Base-by-base conservation (phyloP, 2,888 invertebrate species). In the Hecatera dysodea region DNA sequence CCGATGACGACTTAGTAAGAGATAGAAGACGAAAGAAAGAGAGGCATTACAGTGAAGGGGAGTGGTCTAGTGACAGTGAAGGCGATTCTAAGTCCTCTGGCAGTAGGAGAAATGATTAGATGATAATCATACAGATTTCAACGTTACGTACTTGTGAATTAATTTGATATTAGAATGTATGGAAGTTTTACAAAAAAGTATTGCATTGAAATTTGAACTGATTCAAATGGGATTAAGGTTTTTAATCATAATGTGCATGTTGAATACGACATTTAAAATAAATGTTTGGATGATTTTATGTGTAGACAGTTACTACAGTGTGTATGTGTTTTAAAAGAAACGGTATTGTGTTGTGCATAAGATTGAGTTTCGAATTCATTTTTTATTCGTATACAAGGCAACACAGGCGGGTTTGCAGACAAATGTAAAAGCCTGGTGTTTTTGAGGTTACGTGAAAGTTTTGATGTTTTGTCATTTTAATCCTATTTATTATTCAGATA, bases 61-160 rank as follows among this genome's bases (percentile, higher is more conserved):
- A 96, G 89, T 95, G 95, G 95, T 95, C 95, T 1, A 95, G 94
- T 74, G 95, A 95, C 65, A 94, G 92, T 57, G 92, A 92, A 50
- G 91, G 82, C 0, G 93, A 93, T 67, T 95, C 95, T 0, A 85
- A 77, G 12, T 87, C 91, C 1, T 86, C 88, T 8, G 73, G 12
- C 0, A 88, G 88, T 67, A 74, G 19, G 46, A 82, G 75, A 56
- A 74, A 84, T 15, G 85, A 84, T 56, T 63, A 82, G 76, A 70
- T 24, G 12, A 19, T 12, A 15, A 46, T 53, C 69, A 67, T n/a
- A 39, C 22, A 48, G 29, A 68, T 22, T 76, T 42, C 42, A 56
- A 68, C 1, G 1, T 48, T 48, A 42, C 0, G 0, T 2, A 7
- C 33, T 42, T 68, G 55, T 22, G 2, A 7, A 48, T 67, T 56